These are phyloP conservation scores for Puffinus mauretanicus DNA, from an alignment of 2,113 vertebrate genomes.

Conservation along the genomic window DNA sequence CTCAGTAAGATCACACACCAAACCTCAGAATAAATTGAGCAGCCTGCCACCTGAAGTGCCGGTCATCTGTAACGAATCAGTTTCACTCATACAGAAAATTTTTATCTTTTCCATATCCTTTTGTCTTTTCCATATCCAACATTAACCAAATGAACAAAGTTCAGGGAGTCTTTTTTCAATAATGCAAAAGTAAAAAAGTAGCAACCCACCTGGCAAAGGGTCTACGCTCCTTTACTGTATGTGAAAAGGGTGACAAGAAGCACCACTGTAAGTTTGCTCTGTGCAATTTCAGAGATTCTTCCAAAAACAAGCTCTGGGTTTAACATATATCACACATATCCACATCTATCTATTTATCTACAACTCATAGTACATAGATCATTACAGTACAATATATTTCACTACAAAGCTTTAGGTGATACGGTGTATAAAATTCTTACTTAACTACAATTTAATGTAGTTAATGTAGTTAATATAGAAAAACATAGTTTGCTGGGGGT, in stretches of 20 bases:
- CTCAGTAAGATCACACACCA: background rate
- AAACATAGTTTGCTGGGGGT: background rate
- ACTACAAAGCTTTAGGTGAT: background rate
- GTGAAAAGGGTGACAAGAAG: background rate
- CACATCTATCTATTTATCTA: background rate
- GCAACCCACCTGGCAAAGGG: background rate
- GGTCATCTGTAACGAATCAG: background rate
- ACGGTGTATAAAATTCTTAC: background rate
- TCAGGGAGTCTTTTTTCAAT: background rate
- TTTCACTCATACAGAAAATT: background rate
- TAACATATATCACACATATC: background rate
- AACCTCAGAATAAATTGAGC: background rate
- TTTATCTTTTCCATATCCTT: background rate
- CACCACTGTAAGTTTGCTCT: background rate
- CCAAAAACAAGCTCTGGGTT: background rate
- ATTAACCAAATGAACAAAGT: background rate
- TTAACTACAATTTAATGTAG: background rate
- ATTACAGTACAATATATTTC: background rate
- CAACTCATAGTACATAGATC: background rate
- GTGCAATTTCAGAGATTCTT: background rate
- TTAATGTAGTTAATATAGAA: background rate
- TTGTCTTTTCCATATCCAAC: background rate
- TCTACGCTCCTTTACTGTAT: background rate
- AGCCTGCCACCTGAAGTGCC: background rate
- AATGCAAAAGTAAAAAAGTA: background rate